Evolutionary conservation across 2,888 invertebrate species (phyloP), one percentile per base, ranked within the genome.

Genomic region (Xanthostigma xanthostigma): DNA sequence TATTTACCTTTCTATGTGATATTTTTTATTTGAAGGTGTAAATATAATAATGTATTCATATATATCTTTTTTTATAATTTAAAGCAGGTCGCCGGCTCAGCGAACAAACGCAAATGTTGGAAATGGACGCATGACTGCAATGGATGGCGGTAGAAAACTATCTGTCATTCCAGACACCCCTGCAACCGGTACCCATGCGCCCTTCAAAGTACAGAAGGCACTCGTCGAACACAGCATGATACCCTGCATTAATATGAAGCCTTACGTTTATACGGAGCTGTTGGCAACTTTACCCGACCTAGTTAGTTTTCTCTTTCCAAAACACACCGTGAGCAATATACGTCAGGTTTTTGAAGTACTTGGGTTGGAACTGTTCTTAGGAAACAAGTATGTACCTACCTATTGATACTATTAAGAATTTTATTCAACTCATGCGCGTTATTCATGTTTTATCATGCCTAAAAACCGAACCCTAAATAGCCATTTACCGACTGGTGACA

Each of bases 221-320:
- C 72, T 83, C 53, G 82, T 90, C 48, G 85, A 85, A 62, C 83
- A 81, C 60, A 81, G 81, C 59, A 77, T 86, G 75, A 81, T 90
- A 57, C 85, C 84, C 47, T 88, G 87, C 68, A 87, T 91, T 62
- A 90, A 90, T 68, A 81, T 84, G 68, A 87, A 88, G 71, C 85
- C 88, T 12, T 87, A 82, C 70, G 78, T 81, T 56, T 85, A 84
- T 65, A 77, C 81, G 17, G 89, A 89, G 64, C 74, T 86, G 59
- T 71, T 89, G 62, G 86, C 89, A 76, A 85, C 89, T 11, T 71
- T 90, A 55, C 81, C 83, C 8, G 89, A 90, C 67, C 78, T 90
- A 55, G 81, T 85, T 49, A 76, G 79, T 62, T 77, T 81, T 65
- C 86, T 86, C 73, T 90, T 89, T 68, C 87, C 87, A 55, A 74